These are phyloP conservation scores for Mesoligia furuncula DNA, from an alignment of 2,888 invertebrate species.

Conservation along the genomic window DNA sequence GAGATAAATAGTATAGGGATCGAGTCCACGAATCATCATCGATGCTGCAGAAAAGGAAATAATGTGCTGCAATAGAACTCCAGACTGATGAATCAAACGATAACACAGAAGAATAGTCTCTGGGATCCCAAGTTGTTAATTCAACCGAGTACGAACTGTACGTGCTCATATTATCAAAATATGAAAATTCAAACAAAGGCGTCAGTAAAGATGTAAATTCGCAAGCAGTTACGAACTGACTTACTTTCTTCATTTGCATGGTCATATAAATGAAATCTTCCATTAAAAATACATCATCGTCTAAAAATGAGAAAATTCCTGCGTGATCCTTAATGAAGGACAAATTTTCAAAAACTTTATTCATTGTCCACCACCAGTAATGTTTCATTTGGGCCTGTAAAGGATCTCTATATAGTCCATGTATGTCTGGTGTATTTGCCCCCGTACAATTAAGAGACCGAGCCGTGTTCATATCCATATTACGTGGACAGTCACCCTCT, in stretches of 20 bases:
- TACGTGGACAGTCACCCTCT: constrained; percentile 68
- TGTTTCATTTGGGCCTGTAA: constrained; percentile 73
- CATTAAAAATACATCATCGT: constrained; percentile 73
- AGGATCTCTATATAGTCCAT: constrained; percentile 74
- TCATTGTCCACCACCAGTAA: constrained; percentile 84
- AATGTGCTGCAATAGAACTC: constrained; percentile 78
- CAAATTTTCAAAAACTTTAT: constrained; percentile 77
- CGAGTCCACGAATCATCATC: constrained; percentile 79
- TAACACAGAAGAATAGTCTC: constrained; percentile 71
- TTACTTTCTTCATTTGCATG: constrained; percentile 73
- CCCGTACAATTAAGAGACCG: constrained; percentile 71
- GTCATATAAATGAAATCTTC: constrained; percentile 79
- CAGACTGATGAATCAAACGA: constrained; percentile 75
- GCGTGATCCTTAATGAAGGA: constrained; percentile 63
- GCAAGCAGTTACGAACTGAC: constrained; percentile 68
- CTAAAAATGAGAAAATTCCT: constrained; percentile 75
- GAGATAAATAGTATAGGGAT: constrained; percentile 75
- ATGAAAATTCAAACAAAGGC: constrained; percentile 32
- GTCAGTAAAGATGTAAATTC: constrained; percentile 75
- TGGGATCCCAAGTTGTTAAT: constrained; percentile 74
- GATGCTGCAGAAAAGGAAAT: constrained; percentile 76
- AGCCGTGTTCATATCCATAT: constrained; percentile 65
- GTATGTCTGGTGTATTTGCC: constrained; percentile 71
- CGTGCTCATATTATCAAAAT: constrained; percentile 48
- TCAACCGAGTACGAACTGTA: constrained; percentile 67